phyloP scores from a whole-genome alignment of 2,797 vertebrate genomes.

The Lateolabrax maculatus region DNA sequence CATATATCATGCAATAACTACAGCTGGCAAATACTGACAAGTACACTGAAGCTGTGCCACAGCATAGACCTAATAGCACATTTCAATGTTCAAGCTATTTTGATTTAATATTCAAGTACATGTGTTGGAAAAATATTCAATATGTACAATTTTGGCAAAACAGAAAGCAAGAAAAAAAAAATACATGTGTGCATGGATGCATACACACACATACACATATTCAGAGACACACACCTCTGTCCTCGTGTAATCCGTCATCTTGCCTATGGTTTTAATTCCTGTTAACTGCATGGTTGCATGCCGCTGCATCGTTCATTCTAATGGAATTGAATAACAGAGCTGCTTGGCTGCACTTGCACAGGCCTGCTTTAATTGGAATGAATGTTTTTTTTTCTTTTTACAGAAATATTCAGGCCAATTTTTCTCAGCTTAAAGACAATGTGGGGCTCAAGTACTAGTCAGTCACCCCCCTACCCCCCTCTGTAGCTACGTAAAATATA shows the following conservation, averaged over 20 bases:
- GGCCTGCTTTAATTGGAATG: conserved; percentile 87
- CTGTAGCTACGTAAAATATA: conserved; percentile 5
- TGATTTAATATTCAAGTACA: conserved; percentile 78
- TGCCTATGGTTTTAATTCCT: conserved; percentile 89
- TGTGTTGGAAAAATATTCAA: conserved; percentile 62
- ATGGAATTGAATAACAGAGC: conserved; percentile 89
- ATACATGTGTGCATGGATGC: conserved; percentile 48
- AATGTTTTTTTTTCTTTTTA: conserved; percentile 71
- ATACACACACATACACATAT: conserved; percentile 47
- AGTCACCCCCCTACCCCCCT: background rate
- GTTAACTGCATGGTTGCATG: conserved; percentile 88
- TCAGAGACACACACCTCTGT: conserved; percentile 66
- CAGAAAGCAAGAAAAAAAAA: conserved; percentile 37
- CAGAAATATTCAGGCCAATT: conserved; percentile 73
- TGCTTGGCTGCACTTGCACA: conserved; percentile 85
- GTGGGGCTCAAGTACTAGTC: conserved; percentile 32
- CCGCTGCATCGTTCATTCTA: conserved; percentile 87
- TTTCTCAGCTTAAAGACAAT: conserved; percentile 70
- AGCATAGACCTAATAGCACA: conserved; percentile 53
- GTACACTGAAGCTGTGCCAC: conserved; percentile 71
- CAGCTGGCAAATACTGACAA: conserved; percentile 82
- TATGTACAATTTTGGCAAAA: conserved; percentile 59
- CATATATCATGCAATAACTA: conserved; percentile 83
- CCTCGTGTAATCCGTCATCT: conserved; percentile 88
- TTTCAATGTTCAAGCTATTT: conserved; percentile 67